phyloP scores from a whole-genome alignment of 1,140 invertebrate genomes.

The Drosophila neocordata region DNA sequence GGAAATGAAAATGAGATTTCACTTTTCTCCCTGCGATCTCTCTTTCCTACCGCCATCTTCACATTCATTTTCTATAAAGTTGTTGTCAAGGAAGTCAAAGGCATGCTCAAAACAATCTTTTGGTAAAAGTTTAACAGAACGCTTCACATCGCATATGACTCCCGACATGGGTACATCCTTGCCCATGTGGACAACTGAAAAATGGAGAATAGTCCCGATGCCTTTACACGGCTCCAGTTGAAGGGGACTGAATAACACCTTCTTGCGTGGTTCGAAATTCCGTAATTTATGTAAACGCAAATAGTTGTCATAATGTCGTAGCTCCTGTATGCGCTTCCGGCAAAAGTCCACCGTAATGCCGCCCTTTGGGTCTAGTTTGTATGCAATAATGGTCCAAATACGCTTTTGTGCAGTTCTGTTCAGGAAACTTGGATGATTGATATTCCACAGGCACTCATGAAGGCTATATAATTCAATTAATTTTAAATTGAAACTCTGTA shows the following conservation, averaged over 20 bases:
- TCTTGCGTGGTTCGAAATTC: neutral
- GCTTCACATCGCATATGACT: neutral
- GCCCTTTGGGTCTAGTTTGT: neutral
- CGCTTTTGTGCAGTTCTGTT: neutral
- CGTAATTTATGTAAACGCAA: slow-evolving; percentile 1
- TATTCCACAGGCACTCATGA: slow-evolving; percentile 16
- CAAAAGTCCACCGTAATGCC: slow-evolving; percentile 3
- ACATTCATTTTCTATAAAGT: neutral
- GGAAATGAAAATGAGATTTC: neutral
- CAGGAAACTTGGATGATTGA: neutral
- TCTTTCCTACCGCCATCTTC: neutral
- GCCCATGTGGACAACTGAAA: neutral
- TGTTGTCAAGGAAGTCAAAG: slow-evolving; percentile 12
- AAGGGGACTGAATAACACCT: neutral
- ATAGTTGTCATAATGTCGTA: slow-evolving; percentile 13
- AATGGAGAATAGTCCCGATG: too few relatives aligned
- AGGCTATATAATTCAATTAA: neutral
- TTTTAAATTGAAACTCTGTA: slow-evolving; percentile 4
- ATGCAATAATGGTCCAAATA: slow-evolving; percentile 1
- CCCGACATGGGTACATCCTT: slow-evolving; percentile 5
- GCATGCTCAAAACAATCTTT: neutral
- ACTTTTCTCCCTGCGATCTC: neutral
- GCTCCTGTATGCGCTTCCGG: slow-evolving; percentile 8
- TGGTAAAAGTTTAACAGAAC: neutral
- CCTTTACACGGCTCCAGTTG: neutral